phyloP scores from a whole-genome alignment of 1,140 invertebrate species.

The Drosophila setifemur region DNA sequence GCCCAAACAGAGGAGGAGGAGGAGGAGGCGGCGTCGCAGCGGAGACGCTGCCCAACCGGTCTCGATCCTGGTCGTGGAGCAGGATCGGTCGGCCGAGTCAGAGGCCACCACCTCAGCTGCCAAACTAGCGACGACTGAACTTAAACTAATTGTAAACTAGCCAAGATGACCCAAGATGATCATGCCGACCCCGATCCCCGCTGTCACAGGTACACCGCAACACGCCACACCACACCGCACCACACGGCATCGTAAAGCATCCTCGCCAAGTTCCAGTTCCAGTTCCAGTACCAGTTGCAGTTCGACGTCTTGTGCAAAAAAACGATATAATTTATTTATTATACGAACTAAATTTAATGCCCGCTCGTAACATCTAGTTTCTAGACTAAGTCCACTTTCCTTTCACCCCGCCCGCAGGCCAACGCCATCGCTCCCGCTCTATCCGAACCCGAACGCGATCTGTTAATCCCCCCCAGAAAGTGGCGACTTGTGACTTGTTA shows the following conservation, averaged over 20 bases:
- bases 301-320: neutral
- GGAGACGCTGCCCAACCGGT: conserved; percentile 7
- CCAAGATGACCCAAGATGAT: conserved; percentile 15
- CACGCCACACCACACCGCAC: no score
- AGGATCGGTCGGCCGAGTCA: neutral
- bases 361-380: conserved; percentile 1
- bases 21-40: conserved; percentile 22
- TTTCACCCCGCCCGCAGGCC: neutral
- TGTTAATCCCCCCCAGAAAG: neutral
- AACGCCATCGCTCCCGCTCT: neutral
- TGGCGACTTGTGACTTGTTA: conserved; percentile 22
- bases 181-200: conserved; percentile 12
- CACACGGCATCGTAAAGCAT: no score
- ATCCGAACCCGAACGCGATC: neutral
- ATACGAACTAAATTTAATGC: conserved; percentile 17
- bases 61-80: neutral
- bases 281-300: conserved; percentile 9
- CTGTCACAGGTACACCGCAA: no score
- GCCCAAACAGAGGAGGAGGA: conserved; percentile 10
- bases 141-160: conserved; percentile 71
- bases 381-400: conserved; percentile 17
- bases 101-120: conserved; percentile 39
- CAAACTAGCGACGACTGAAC: conserved; percentile 63
- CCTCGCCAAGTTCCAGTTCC: neutral
- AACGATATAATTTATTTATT: conserved; percentile 38